phyloP scores from a whole-genome alignment of 1,140 invertebrate species.

The Drosophila parvula region DNA sequence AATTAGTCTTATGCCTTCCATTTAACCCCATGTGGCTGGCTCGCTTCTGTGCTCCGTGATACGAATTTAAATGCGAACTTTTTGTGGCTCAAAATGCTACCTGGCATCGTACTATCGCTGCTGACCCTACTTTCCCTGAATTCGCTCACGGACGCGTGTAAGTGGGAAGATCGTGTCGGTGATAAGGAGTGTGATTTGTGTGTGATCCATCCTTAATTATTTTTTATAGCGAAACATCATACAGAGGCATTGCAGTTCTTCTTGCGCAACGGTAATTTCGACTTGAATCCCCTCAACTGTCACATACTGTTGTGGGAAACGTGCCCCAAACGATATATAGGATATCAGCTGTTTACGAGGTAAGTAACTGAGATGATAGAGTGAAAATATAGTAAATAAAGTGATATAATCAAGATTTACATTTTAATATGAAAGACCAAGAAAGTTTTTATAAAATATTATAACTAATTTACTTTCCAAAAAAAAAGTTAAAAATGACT shows the following conservation, averaged over 20 bases:
- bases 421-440: not conserved
- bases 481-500: not conserved
- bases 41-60: slow-evolving; percentile 19
- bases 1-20: slow-evolving; percentile 60
- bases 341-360: slow-evolving; percentile 67
- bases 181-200: slow-evolving; percentile 28
- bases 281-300: slow-evolving; percentile 76
- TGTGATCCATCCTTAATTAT: slow-evolving; percentile 19
- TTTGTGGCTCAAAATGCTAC: slow-evolving; percentile 26
- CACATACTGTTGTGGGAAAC: slow-evolving; percentile 57
- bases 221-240: slow-evolving; percentile 49
- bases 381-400: not conserved
- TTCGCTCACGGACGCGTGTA: slow-evolving; percentile 54
- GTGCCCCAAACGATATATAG: slow-evolving; percentile 64
- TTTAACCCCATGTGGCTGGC: slow-evolving; percentile 32
- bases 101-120: slow-evolving; percentile 22
- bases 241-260: slow-evolving; percentile 62
- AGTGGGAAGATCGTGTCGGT: slow-evolving; percentile 23
- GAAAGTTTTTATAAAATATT: slow-evolving; percentile 6
- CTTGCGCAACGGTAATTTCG: slow-evolving; percentile 70
- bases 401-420: too few species aligned
- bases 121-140: slow-evolving; percentile 60
- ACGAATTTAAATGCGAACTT: slow-evolving; percentile 34
- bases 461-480: too few species aligned
- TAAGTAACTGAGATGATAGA: slow-evolving; percentile 34